Evolutionary conservation across 2,797 vertebrate genomes (phyloP).

Genomic region (Caiman crocodilus): DNA sequence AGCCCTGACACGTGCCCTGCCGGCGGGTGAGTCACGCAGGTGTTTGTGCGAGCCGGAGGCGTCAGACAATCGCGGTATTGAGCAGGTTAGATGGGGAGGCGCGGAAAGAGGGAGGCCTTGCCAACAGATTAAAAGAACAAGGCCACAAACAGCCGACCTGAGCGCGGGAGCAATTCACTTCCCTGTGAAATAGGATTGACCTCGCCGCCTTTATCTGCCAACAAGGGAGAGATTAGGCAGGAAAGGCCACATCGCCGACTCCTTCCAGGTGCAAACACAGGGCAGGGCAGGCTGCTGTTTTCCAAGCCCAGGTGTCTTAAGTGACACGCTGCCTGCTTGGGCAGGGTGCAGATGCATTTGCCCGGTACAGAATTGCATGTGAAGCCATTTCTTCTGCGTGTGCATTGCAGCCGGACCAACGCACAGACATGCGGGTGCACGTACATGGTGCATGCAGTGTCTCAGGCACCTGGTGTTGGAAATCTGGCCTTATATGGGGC

Average conservation of each 20-base stretch:
- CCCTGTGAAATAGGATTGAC: background rate
- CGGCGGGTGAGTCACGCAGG: constrained; percentile 12
- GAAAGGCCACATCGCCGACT: background rate
- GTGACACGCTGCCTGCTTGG: no score
- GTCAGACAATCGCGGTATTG: background rate
- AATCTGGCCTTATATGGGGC: constrained; percentile 77
- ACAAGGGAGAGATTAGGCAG: background rate
- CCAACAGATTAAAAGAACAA: background rate
- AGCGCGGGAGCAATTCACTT: background rate
- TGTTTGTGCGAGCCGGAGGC: background rate
- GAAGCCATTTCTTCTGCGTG: background rate
- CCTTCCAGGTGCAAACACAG: background rate
- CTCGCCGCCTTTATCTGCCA: background rate
- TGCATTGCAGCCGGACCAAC: fast-evolving
- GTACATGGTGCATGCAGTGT: background rate
- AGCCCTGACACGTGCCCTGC: constrained; percentile 16
- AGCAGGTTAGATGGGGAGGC: background rate
- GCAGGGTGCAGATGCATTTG: no score
- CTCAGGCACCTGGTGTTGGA: constrained; percentile 69
- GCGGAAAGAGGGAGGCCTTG: background rate
- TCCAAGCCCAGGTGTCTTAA: no score
- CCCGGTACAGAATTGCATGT: background rate
- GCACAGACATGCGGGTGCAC: fast-evolving
- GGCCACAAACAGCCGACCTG: background rate
- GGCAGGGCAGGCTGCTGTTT: background rate